Evolutionary conservation across 2,113 vertebrate genomes (phyloP), one percentile per base, ranked within the genome.

Genomic region (Varanus salvator): DNA sequence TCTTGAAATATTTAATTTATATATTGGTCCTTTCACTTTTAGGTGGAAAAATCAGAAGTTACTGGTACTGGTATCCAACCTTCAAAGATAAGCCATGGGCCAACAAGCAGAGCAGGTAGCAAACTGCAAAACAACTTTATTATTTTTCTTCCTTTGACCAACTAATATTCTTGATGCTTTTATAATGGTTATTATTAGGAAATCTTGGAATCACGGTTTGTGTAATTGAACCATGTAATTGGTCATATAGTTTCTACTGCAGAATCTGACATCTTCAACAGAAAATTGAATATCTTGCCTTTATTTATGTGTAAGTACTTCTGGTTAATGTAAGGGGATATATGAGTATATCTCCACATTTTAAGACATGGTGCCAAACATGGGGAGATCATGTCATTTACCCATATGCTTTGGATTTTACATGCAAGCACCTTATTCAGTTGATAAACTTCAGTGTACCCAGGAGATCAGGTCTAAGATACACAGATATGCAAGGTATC

Each of bases 101-200:
- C 96, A 76, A 90, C 86, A 44, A 83, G 74, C 17, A 0, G 52
- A 92, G 92, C 95, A 97, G 96, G 97, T 98, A 96, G 95, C 21
- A 77, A n/a, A 72, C 31, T 57, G 0, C 72, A 71, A n/a, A 54
- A 69, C 15, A 84, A 50, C 14, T 34, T 4, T 0, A 0, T 57
- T 9, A 1, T 0, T 3, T 64, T 68, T 85, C 81, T 60, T 5
- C 66, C 25, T 25, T 85, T 12, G 84, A 27, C 19, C 84, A 6
- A 0, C 52, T 44, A 75, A 69, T 54, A 78, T 77, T 57, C 1
- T 27, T 0, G 31, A 44, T 1, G 27, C 4, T 52, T 86, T 44
- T 17, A 29, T 90, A 25, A 21, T 27, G 34, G 0, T 54, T 88
- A 11, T 34, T 2, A 29, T 27, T 4, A 6, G 68, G 17, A 72